Percentiles rank a stretch among this genome's conserved stretches.
Evolutionary conservation across 1,140 invertebrate genomes (phyloP).

Genomic region (Bradynema listronoti): DNA sequence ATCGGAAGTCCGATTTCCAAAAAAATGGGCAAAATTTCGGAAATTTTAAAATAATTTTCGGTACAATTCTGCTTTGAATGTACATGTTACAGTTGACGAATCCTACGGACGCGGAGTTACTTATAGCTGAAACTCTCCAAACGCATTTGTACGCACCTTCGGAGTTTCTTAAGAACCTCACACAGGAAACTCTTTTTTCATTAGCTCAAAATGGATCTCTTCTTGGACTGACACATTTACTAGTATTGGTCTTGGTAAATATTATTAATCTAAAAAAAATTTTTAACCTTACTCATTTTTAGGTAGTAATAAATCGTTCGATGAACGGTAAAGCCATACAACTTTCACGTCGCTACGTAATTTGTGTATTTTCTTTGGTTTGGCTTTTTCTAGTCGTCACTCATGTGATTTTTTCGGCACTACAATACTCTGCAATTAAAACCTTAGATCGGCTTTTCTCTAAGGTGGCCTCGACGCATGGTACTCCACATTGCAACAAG

Average conservation of each 20-base stretch:
- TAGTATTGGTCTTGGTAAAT: constrained; percentile 45
- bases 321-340: constrained; percentile 55
- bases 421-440: constrained; percentile 50
- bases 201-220: constrained; percentile 55
- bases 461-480: constrained; percentile 17
- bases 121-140: constrained; percentile 52
- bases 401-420: constrained; percentile 50
- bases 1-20: too few relatives aligned
- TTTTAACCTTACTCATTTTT: constrained; percentile 13
- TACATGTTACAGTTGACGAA: constrained; percentile 25
- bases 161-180: constrained; percentile 55
- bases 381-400: constrained; percentile 51
- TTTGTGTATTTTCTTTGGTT: constrained; percentile 45
- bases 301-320: constrained; percentile 51
- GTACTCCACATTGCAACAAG: background rate
- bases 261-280: background rate
- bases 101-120: constrained; percentile 23
- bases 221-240: constrained; percentile 48
- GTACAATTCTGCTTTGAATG: too few relatives aligned
- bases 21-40: too few relatives aligned
- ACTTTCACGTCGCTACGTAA: constrained; percentile 44
- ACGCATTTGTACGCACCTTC: constrained; percentile 47
- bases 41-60: too few relatives aligned
- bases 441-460: constrained; percentile 49
- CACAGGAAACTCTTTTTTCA: constrained; percentile 54